A percentile compares a stretch with the other conserved stretches of the same genome.
phyloP scores from a whole-genome alignment of 2,113 vertebrate genomes.

The Pseudopipra pipra region DNA sequence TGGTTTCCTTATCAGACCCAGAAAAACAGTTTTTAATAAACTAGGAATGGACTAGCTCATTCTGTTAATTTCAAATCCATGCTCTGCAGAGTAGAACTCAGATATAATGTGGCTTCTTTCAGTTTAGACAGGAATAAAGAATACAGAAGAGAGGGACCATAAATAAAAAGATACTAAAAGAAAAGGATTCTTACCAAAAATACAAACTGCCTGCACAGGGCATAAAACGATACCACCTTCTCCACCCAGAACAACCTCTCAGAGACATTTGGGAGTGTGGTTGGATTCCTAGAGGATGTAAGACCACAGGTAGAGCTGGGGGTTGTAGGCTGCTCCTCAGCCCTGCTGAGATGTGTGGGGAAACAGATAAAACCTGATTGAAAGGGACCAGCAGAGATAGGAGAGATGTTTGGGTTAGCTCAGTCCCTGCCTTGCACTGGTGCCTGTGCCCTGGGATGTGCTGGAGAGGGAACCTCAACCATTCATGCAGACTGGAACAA shows the following conservation, averaged over 20 bases:
- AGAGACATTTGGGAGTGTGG: neutral
- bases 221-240: neutral
- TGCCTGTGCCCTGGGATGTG: rapidly evolving
- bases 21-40: slow-evolving; percentile 65
- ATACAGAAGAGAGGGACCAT: neutral
- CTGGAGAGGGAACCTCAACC: neutral
- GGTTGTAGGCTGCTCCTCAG: neutral
- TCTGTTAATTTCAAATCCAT: slow-evolving; percentile 58
- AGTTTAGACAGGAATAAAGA: neutral
- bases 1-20: slow-evolving; percentile 71
- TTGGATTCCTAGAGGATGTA: neutral
- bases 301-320: neutral
- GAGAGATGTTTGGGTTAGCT: neutral
- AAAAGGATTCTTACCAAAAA: neutral
- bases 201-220: neutral
- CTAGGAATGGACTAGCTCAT: slow-evolving; percentile 29
- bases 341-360: rapidly evolving
- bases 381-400: neutral
- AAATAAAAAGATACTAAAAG: neutral
- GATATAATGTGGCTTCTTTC: neutral
- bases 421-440: neutral
- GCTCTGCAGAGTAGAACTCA: slow-evolving; percentile 26
- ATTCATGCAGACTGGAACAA: rapidly evolving
- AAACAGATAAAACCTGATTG: neutral
- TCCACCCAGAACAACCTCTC: neutral